Percentiles rank a stretch among this genome's conserved stretches.
phyloP scores from a whole-genome alignment of 2,888 invertebrate species.

The Drosophila stalkeri region DNA sequence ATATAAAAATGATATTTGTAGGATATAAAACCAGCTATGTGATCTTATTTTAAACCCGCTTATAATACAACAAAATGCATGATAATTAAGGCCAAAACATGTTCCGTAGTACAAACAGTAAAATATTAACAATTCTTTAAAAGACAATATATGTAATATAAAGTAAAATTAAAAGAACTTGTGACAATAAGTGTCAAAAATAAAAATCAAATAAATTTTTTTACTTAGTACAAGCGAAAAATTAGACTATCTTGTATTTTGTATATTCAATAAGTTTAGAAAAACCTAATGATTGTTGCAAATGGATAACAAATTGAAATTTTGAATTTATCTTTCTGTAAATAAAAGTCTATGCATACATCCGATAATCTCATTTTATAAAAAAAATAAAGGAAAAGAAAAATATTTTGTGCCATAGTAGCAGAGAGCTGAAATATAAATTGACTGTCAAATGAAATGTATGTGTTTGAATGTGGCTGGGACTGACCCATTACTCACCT shows the following conservation, averaged over 20 bases:
- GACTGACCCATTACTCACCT: constrained; percentile 47
- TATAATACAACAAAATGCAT: constrained; percentile 37
- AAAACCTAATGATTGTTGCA: not conserved
- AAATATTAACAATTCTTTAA: constrained; percentile 38
- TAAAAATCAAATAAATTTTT: not conserved
- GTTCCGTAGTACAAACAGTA: constrained; percentile 58
- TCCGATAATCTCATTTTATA: constrained; percentile 78
- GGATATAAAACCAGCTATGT: constrained; percentile 61
- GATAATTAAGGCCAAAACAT: constrained; percentile 27
- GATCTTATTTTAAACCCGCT: constrained; percentile 75
- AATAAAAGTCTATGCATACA: constrained; percentile 15
- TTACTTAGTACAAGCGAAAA: constrained; percentile 4
- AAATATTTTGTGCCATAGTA: constrained; percentile 79
- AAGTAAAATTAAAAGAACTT: constrained; percentile 10
- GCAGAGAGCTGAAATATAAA: constrained; percentile 59
- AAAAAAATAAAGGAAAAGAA: not conserved
- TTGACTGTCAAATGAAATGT: constrained; percentile 36
- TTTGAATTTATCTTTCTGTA: constrained; percentile 24
- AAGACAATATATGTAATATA: constrained; percentile 63
- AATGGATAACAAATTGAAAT: constrained; percentile 7
- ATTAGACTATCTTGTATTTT: not conserved
- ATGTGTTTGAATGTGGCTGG: constrained; percentile 30
- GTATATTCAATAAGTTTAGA: not conserved
- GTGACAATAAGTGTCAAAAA: constrained; percentile 45
- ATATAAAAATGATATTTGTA: constrained; percentile 37